A percentile compares a stretch with the other conserved stretches of the same genome.
Conservation (phyloP, 2,797 vertebrate genomes). For the Trachops cirrhosus region DNA sequence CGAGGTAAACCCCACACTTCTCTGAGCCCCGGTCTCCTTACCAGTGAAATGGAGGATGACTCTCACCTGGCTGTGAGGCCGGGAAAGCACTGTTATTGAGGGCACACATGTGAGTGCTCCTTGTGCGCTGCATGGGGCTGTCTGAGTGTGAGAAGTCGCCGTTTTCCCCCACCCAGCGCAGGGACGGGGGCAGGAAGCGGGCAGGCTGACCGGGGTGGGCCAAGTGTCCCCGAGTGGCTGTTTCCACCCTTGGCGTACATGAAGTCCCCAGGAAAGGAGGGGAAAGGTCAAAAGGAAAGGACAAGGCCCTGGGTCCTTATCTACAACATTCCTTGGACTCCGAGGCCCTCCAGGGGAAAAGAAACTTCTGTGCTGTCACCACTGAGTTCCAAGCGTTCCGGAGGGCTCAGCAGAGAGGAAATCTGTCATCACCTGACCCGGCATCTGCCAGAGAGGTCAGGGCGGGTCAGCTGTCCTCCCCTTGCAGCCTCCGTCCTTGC, state of each 20-base stretch:
- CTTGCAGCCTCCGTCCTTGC: neutral
- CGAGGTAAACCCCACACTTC: neutral
- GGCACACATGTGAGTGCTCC: neutral
- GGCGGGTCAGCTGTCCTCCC: neutral
- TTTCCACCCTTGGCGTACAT: neutral
- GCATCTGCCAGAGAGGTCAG: neutral
- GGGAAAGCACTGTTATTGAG: neutral
- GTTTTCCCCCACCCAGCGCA: neutral
- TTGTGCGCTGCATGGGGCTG: neutral
- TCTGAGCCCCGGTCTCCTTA: neutral
- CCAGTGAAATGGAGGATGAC: neutral
- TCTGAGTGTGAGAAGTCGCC: neutral
- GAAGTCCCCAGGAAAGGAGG: neutral
- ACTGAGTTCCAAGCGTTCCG: constrained; percentile 71
- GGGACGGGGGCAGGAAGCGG: neutral
- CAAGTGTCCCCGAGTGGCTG: neutral
- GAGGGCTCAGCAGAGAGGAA: constrained; percentile 41
- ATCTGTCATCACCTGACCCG: constrained; percentile 41
- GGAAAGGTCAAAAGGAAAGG: neutral
- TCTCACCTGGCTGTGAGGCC: neutral
- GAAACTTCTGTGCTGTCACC: constrained; percentile 58
- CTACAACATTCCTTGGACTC: constrained; percentile 19
- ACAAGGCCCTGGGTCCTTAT: constrained; percentile 52
- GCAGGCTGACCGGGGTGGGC: neutral
- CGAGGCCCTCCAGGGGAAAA: constrained; percentile 18